These are phyloP conservation scores for Philereme transversata DNA, from an alignment of 2,888 invertebrate species.

Conservation along the genomic window DNA sequence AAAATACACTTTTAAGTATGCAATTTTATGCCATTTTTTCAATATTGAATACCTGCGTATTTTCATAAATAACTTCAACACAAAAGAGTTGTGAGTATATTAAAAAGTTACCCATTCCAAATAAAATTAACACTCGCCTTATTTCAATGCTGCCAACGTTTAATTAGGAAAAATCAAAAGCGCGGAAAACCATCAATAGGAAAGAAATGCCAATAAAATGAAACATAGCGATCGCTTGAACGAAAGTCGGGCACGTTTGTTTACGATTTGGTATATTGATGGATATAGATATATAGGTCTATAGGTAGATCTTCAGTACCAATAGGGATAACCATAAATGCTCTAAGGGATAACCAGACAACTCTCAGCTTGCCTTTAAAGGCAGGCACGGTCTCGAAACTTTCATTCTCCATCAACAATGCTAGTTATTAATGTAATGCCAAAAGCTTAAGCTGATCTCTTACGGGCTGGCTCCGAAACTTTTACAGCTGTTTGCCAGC, in stretches of 20 bases:
- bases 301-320: conserved; percentile 17
- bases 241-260: conserved; percentile 71
- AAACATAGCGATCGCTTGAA: conserved; percentile 78
- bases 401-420: no score
- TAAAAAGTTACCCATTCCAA: conserved; percentile 76
- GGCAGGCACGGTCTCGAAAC: no score
- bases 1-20: conserved; percentile 44
- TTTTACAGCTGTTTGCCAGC: no score
- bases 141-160: conserved; percentile 82
- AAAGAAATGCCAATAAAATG: conserved; percentile 83
- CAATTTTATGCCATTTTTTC: conserved; percentile 31
- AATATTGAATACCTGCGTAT: conserved; percentile 42
- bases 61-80: conserved; percentile 53
- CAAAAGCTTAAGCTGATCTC: no score
- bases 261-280: conserved; percentile 76
- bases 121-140: conserved; percentile 78
- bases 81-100: conserved; percentile 75
- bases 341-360: no score
- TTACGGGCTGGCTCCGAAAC: no score
- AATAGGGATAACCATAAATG: conserved; percentile 28
- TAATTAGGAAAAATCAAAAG: conserved; percentile 76
- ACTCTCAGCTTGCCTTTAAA: no score
- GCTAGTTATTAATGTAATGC: no score
- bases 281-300: no score
- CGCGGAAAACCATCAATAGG: conserved; percentile 78